These are phyloP conservation scores for Aphidius colemani DNA, from an alignment of 2,888 invertebrate species.

Conservation along the genomic window DNA sequence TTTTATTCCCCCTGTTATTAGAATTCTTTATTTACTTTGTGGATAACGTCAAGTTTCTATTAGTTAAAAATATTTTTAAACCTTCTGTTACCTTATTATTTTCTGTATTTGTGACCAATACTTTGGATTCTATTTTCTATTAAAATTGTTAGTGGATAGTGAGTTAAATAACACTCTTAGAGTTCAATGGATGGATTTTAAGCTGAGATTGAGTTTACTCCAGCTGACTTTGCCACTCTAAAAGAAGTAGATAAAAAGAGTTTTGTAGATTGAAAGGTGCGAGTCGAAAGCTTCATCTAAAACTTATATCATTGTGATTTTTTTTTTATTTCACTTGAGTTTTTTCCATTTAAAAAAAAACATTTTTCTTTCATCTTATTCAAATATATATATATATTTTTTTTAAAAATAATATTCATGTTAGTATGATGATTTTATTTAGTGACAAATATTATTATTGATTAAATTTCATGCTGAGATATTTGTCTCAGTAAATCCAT, in stretches of 20 bases:
- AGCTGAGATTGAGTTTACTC: slow-evolving; percentile 28
- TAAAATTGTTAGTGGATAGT: slow-evolving; percentile 14
- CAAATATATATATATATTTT: neutral
- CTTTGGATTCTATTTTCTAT: too few relatives aligned
- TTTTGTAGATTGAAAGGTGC: slow-evolving; percentile 1
- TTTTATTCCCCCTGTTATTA: too few relatives aligned
- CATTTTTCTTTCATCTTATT: neutral
- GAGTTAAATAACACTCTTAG: slow-evolving; percentile 22
- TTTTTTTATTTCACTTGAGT: neutral
- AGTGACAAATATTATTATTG: too few relatives aligned
- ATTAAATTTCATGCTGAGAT: too few relatives aligned
- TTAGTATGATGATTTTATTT: too few relatives aligned
- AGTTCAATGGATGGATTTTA: slow-evolving; percentile 14
- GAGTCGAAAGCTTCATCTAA: slow-evolving; percentile 6
- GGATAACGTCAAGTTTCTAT: slow-evolving; percentile 4
- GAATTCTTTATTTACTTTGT: neutral
- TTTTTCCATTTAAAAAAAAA: neutral
- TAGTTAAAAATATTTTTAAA: slow-evolving; percentile 25
- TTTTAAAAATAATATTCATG: too few relatives aligned
- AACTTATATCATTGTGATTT: slow-evolving; percentile 1
- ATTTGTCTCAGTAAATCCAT: too few relatives aligned
- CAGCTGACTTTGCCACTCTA: slow-evolving; percentile 33
- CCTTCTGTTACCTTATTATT: neutral
- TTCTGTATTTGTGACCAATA: slow-evolving; percentile 24
- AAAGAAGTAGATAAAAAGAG: slow-evolving; percentile 32